A percentile compares a stretch with the other conserved stretches of the same genome.
phyloP scores from a whole-genome alignment of 2,797 vertebrate genomes.

The Rhinoraja longicauda region DNA sequence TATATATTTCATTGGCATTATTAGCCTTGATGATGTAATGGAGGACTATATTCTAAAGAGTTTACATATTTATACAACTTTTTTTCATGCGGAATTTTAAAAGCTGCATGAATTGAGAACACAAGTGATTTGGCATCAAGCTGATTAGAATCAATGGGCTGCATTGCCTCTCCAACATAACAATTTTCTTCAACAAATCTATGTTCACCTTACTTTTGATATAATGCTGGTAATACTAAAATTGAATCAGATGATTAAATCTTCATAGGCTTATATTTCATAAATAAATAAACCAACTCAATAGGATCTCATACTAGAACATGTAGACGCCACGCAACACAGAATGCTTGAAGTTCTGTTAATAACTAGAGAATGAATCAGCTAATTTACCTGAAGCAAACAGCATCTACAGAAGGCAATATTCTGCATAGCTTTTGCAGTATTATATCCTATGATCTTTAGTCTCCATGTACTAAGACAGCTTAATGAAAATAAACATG shows the following conservation, averaged over 20 bases:
- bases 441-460: neutral
- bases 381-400: neutral
- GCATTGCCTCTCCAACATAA: too few species aligned
- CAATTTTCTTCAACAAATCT: too few species aligned
- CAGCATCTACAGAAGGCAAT: neutral
- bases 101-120: neutral
- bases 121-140: neutral
- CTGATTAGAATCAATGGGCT: neutral
- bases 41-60: neutral
- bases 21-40: neutral
- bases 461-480: constrained; percentile 43
- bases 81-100: neutral
- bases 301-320: neutral
- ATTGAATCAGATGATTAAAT: neutral
- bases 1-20: neutral
- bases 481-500: constrained; percentile 45
- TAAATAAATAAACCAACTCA: neutral
- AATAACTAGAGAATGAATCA: neutral
- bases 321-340: neutral
- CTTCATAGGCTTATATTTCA: neutral
- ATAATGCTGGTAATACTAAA: neutral
- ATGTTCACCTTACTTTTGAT: neutral
- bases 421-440: neutral
- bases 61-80: too few species aligned
- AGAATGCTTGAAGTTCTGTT: neutral